Conservation (phyloP, 2,888 invertebrate species). For the Agriotes lineatus region DNA sequence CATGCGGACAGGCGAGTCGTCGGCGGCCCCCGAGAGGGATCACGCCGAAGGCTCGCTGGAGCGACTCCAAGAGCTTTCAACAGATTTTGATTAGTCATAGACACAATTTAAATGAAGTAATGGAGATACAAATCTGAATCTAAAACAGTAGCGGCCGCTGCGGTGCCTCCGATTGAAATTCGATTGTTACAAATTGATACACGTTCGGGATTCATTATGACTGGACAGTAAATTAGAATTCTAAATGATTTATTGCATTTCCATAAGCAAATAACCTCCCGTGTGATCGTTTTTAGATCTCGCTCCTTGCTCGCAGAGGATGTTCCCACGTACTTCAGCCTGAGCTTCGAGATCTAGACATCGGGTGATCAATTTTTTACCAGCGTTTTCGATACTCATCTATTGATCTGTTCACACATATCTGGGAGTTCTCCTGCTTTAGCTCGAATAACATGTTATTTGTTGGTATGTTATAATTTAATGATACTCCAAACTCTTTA, state of each 20-base stretch:
- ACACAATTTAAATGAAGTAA: conserved; percentile 66
- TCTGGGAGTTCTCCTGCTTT: no score
- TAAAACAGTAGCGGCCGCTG: conserved; percentile 64
- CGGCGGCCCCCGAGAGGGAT: conserved; percentile 11
- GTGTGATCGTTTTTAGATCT: background rate
- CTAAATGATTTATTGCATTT: conserved; percentile 51
- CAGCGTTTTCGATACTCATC: no score
- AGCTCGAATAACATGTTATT: no score
- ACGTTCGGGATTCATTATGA: conserved; percentile 61
- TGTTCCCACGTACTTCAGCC: conserved; percentile 18
- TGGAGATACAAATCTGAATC: conserved; percentile 67
- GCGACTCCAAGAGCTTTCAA: conserved; percentile 61
- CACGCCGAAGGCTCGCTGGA: conserved; percentile 47
- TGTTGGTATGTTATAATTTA: no score
- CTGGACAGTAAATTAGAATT: conserved; percentile 60
- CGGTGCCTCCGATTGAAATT: conserved; percentile 63
- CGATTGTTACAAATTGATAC: conserved; percentile 66
- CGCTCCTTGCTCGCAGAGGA: background rate
- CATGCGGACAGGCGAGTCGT: conserved; percentile 47
- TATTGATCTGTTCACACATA: no score
- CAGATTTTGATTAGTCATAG: conserved; percentile 68
- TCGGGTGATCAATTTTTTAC: no score
- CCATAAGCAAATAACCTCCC: conserved; percentile 25
- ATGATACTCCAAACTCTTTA: no score
- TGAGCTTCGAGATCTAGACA: no score